Percentiles rank a stretch among this genome's conserved stretches.
phyloP scores from a whole-genome alignment of 2,888 invertebrate genomes.

The Heliconius sara region DNA sequence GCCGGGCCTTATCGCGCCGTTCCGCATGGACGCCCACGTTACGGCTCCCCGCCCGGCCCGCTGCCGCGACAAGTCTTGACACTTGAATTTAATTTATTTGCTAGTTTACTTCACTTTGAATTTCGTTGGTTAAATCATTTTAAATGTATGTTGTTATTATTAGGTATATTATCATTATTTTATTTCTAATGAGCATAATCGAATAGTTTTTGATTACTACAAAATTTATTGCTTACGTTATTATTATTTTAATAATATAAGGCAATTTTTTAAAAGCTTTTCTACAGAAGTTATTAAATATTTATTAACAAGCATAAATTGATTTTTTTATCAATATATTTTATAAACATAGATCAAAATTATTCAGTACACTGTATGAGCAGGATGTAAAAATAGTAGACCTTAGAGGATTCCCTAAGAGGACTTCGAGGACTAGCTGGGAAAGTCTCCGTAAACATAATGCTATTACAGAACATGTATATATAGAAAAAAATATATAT shows the following conservation, averaged over 20 bases:
- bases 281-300: no score
- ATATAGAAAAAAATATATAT: background rate
- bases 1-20: constrained; percentile 82
- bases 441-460: constrained; percentile 39
- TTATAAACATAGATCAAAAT: constrained; percentile 19
- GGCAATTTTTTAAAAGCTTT: no score
- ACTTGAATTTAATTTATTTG: constrained; percentile 80
- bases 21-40: constrained; percentile 82
- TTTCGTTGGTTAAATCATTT: constrained; percentile 16
- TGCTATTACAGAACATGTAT: background rate
- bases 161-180: background rate
- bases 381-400: no score
- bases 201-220: background rate
- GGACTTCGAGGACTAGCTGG: constrained; percentile 47
- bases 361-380: no score
- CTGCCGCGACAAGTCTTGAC: constrained; percentile 70
- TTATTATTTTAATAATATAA: background rate
- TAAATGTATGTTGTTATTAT: constrained; percentile 6
- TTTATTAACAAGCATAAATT: background rate
- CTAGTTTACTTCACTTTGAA: constrained; percentile 45
- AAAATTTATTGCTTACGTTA: background rate
- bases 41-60: constrained; percentile 53
- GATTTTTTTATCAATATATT: background rate
- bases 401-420: constrained; percentile 52
- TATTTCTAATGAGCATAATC: no score